phyloP scores from a whole-genome alignment of 1,140 invertebrate genomes.

The Melitaea cinxia region DNA sequence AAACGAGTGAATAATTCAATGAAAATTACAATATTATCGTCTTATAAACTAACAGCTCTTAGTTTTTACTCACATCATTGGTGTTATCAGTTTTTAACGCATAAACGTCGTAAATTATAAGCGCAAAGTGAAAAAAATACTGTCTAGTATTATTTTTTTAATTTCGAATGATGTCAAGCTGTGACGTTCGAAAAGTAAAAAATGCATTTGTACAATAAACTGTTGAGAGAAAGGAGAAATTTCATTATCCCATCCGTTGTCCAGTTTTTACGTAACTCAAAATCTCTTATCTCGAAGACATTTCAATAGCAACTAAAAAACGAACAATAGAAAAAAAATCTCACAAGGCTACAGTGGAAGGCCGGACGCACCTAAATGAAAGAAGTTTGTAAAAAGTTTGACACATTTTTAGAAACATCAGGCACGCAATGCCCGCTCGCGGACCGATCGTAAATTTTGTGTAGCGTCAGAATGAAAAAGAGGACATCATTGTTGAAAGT shows the following conservation, averaged over 20 bases:
- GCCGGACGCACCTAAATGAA: constrained; percentile 77
- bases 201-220: constrained; percentile 39
- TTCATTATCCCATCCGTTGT: constrained; percentile 58
- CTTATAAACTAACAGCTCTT: constrained; percentile 14
- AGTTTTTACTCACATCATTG: neutral
- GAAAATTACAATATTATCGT: constrained; percentile 34
- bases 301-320: constrained; percentile 77
- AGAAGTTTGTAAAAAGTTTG: constrained; percentile 80
- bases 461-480: constrained; percentile 80
- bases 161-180: constrained; percentile 19
- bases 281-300: constrained; percentile 64
- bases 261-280: constrained; percentile 61
- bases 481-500: constrained; percentile 78
- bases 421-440: constrained; percentile 71
- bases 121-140: neutral
- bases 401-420: constrained; percentile 81
- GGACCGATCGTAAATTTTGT: constrained; percentile 74
- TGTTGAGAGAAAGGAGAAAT: constrained; percentile 57
- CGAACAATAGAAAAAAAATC: constrained; percentile 70
- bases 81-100: neutral
- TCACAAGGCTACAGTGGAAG: constrained; percentile 73
- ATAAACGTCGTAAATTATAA: neutral
- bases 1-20: constrained; percentile 39
- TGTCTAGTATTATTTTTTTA: neutral
- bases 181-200: constrained; percentile 24